Percentiles rank a stretch among this genome's conserved stretches.
Conservation (phyloP, 2,797 vertebrate genomes). For the Coregonus suidteri region DNA sequence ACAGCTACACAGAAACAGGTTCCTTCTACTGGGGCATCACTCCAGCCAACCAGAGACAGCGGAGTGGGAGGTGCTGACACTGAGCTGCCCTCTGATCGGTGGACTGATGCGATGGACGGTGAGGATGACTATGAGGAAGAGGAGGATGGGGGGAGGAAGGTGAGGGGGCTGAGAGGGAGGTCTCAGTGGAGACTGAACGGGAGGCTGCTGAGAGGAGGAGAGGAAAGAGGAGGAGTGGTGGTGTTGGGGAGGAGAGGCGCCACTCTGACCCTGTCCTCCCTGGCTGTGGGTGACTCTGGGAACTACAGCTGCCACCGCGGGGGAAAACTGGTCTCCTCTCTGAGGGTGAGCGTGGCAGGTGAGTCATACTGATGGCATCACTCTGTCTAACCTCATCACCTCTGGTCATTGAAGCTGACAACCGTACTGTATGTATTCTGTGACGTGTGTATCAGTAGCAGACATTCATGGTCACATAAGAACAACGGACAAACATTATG, state of each 20-base stretch:
- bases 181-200: constrained; percentile 63
- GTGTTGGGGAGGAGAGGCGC: constrained; percentile 21
- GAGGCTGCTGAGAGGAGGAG: constrained; percentile 23
- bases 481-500: background rate
- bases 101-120: constrained; percentile 1
- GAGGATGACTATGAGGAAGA: constrained; percentile 33
- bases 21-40: background rate
- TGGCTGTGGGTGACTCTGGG: constrained; percentile 67
- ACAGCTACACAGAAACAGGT: constrained; percentile 6
- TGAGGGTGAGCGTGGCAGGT: constrained; percentile 80
- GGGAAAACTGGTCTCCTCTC: constrained; percentile 44
- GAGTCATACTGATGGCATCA: constrained; percentile 29
- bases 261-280: constrained; percentile 53
- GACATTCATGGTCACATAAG: background rate
- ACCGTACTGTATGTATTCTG: background rate
- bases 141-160: constrained; percentile 30
- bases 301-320: constrained; percentile 76
- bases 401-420: background rate
- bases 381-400: background rate
- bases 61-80: constrained; percentile 1
- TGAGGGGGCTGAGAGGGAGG: constrained; percentile 35
- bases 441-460: background rate
- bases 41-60: constrained; percentile 20
- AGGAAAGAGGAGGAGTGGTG: constrained; percentile 22
- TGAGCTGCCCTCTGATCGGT: background rate